Evolutionary conservation across 2,797 vertebrate species (phyloP).

Genomic region (Danio aesculapii): DNA sequence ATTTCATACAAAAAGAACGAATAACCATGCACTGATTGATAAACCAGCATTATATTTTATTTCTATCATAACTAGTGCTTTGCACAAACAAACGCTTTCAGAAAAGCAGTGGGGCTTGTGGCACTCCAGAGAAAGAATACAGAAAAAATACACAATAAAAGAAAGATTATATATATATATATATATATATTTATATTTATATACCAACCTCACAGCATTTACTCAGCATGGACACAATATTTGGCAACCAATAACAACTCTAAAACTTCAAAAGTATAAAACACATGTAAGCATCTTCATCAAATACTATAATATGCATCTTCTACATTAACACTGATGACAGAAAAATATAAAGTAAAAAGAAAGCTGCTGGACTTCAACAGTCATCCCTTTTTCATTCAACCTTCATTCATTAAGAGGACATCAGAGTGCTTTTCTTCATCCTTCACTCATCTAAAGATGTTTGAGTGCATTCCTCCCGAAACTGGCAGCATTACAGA

Average conservation of each 20-base stretch:
- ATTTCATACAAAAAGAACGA: slow-evolving; percentile 13
- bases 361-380: slow-evolving; percentile 73
- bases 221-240: slow-evolving; percentile 74
- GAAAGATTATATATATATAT: slow-evolving; percentile 57
- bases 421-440: slow-evolving; percentile 54
- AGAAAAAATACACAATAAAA: slow-evolving; percentile 73
- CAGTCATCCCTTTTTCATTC: slow-evolving; percentile 70
- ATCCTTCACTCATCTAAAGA: slow-evolving; percentile 33
- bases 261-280: slow-evolving; percentile 77
- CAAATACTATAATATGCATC: slow-evolving; percentile 67
- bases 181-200: slow-evolving; percentile 50
- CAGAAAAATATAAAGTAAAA: slow-evolving; percentile 68
- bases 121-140: slow-evolving; percentile 75
- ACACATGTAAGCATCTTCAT: slow-evolving; percentile 71
- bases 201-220: slow-evolving; percentile 55
- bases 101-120: slow-evolving; percentile 78
- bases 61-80: slow-evolving; percentile 81
- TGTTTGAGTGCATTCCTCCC: slow-evolving; percentile 62
- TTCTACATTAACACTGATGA: slow-evolving; percentile 77
- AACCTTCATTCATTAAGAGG: slow-evolving; percentile 62
- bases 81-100: slow-evolving; percentile 68
- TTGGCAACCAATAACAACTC: slow-evolving; percentile 81
- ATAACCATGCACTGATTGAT: slow-evolving; percentile 65
- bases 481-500: slow-evolving; percentile 76
- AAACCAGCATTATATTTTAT: slow-evolving; percentile 75